Evolutionary conservation across 2,113 vertebrate species (phyloP).

Genomic region (Chloropsis hardwickii): DNA sequence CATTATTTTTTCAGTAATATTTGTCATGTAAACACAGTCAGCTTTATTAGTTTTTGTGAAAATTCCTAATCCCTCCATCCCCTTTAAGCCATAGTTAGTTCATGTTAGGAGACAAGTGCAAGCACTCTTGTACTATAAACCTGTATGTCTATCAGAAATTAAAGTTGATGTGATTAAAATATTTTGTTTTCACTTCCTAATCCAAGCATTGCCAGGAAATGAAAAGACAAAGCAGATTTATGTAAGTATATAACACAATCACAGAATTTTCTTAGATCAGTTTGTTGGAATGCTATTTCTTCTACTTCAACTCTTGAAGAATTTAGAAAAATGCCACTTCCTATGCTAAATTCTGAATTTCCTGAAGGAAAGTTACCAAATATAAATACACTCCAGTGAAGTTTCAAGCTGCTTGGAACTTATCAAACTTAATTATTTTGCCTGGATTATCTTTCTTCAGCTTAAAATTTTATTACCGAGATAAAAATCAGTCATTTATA

Average conservation of each 20-base stretch:
- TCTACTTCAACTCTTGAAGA: background rate
- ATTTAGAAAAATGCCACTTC: background rate
- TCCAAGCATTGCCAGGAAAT: background rate
- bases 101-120: background rate
- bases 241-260: background rate
- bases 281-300: background rate
- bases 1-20: background rate
- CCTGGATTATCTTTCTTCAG: background rate
- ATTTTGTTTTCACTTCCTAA: background rate
- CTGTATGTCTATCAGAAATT: background rate
- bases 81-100: background rate
- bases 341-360: background rate
- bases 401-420: background rate
- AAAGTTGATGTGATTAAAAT: background rate
- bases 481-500: constrained; percentile 14
- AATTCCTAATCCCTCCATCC: background rate
- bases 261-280: background rate
- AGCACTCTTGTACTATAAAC: background rate
- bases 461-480: constrained; percentile 6
- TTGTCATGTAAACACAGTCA: background rate
- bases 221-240: background rate
- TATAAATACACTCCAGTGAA: background rate
- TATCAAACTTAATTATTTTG: constrained; percentile 8
- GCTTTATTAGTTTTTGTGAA: background rate
- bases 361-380: background rate